Evolutionary conservation across 1,140 invertebrate species (phyloP).

Genomic region (Hydropsyche tenuis): DNA sequence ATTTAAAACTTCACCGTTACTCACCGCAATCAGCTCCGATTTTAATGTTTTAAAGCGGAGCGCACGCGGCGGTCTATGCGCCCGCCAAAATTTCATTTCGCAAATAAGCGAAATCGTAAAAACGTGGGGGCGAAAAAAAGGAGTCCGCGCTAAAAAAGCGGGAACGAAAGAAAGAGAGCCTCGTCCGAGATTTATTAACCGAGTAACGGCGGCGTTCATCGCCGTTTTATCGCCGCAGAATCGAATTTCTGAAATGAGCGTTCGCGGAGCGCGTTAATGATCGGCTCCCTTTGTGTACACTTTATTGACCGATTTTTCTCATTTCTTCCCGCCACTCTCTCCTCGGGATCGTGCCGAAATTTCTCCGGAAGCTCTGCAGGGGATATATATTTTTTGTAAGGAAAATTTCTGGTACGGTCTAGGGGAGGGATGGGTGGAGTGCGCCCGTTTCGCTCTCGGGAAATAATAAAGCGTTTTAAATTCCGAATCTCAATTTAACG

Average conservation of each 20-base stretch:
- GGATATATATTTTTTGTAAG: too few relatives aligned
- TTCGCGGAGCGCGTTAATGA: slow-evolving; percentile 18
- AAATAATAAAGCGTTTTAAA: slow-evolving; percentile 36
- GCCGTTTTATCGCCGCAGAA: slow-evolving; percentile 22
- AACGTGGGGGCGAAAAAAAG: slow-evolving; percentile 3
- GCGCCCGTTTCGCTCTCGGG: background rate
- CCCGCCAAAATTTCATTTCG: background rate
- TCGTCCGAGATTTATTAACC: slow-evolving; percentile 26
- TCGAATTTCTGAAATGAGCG: slow-evolving; percentile 27
- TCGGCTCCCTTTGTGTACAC: slow-evolving; percentile 27
- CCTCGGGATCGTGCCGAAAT: too few relatives aligned
- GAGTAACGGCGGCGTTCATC: slow-evolving; percentile 19
- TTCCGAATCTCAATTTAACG: slow-evolving; percentile 31
- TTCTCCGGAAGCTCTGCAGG: too few relatives aligned
- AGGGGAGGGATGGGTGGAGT: too few relatives aligned
- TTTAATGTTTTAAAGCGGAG: too few relatives aligned
- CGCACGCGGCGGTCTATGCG: too few relatives aligned
- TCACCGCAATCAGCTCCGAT: too few relatives aligned
- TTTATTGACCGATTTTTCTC: slow-evolving; percentile 26
- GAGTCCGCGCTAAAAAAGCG: background rate
- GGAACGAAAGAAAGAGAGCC: background rate
- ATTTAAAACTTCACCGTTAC: too few relatives aligned
- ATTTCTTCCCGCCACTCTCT: too few relatives aligned
- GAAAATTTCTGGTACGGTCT: too few relatives aligned
- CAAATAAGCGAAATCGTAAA: slow-evolving; percentile 14